Percentiles rank a stretch among this genome's conserved stretches.
phyloP scores from a whole-genome alignment of 92 coral and sea anemone species.

The Nematostella vectensis region DNA sequence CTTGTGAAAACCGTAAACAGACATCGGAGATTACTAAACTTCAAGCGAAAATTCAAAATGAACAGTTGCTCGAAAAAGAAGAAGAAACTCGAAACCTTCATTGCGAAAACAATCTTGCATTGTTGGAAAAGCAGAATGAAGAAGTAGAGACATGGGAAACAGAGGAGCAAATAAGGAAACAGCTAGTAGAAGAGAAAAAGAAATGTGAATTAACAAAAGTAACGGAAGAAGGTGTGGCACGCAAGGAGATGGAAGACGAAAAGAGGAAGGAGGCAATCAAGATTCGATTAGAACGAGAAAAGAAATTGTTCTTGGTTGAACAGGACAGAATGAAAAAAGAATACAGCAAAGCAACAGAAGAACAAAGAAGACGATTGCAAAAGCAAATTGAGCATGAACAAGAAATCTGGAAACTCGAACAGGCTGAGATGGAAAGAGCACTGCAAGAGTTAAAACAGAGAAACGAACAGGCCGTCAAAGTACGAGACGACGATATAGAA shows the following conservation, averaged over 20 bases:
- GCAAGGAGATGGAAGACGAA: neutral
- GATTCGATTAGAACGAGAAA: neutral
- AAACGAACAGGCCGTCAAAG: neutral
- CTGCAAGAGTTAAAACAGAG: slow-evolving; percentile 11
- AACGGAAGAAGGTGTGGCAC: neutral
- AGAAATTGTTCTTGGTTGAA: neutral
- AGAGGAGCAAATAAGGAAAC: neutral
- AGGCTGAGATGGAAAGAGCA: neutral
- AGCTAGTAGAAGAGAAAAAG: neutral
- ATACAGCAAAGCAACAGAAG: neutral
- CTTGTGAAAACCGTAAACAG: neutral
- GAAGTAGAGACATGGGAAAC: neutral
- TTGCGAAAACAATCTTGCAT: neutral
- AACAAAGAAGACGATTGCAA: neutral
- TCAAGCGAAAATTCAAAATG: neutral
- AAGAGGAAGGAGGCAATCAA: neutral
- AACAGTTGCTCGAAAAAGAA: neutral
- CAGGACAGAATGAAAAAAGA: neutral
- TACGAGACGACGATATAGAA: slow-evolving; percentile 24
- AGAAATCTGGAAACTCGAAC: neutral
- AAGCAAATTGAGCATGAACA: neutral
- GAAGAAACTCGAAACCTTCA: neutral
- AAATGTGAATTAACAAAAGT: neutral
- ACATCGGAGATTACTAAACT: neutral
- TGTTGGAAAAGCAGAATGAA: neutral